Percentiles rank a stretch among this genome's conserved stretches.
Conservation (phyloP, 2,797 vertebrate species). For the Varecia variegata region DNA sequence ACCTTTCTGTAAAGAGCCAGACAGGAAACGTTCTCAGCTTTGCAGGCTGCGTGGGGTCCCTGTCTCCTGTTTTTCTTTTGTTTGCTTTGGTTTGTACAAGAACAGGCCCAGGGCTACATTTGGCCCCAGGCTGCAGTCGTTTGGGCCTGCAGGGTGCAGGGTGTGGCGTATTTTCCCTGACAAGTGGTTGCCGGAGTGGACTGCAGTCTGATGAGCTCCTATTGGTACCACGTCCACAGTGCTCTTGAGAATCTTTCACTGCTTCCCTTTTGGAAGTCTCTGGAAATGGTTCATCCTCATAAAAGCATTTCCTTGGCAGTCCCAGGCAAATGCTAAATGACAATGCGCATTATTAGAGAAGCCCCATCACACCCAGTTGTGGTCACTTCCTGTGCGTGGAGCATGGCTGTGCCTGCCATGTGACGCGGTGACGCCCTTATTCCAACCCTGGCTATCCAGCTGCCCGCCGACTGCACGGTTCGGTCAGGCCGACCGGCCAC, state of each 20-base stretch:
- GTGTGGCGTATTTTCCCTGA: neutral
- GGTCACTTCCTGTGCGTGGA: neutral
- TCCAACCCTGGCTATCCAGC: accelerated
- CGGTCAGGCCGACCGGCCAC: accelerated
- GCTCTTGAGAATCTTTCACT: accelerated
- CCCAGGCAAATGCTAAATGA: neutral
- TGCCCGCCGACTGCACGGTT: accelerated
- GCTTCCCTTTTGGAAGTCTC: neutral
- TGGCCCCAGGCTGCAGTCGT: neutral
- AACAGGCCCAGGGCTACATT: neutral
- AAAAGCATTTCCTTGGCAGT: neutral
- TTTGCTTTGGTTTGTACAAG: neutral
- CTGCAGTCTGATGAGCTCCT: neutral
- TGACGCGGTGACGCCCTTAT: accelerated
- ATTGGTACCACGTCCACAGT: neutral
- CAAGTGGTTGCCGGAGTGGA: neutral
- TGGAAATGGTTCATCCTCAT: neutral
- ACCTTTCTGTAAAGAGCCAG: too few relatives aligned
- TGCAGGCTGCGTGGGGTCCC: accelerated
- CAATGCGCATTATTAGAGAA: accelerated
- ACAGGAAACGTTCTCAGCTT: accelerated
- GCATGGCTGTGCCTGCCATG: accelerated
- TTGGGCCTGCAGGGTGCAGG: too few relatives aligned
- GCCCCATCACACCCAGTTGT: accelerated
- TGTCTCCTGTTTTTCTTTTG: too few relatives aligned